Conservation (phyloP, 1,140 invertebrate genomes). For the Globodera rostochiensis region DNA sequence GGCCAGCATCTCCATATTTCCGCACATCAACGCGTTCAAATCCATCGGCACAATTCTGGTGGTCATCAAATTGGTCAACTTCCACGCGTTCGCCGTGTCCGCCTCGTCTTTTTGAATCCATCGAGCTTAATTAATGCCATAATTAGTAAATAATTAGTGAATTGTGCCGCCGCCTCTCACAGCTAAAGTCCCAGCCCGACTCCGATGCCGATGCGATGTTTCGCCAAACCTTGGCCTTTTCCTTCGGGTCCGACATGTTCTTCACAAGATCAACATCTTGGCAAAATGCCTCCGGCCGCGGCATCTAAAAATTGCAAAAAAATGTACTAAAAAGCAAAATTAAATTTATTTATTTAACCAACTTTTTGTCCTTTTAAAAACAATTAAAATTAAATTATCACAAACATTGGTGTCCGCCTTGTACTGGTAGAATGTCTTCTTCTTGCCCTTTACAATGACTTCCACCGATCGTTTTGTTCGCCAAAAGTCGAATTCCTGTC, state of each 20-base stretch:
- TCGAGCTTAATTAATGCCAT: no score
- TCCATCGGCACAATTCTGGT: no score
- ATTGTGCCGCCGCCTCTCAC: constrained; percentile 33
- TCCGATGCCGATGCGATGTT: constrained; percentile 66
- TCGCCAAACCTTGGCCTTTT: constrained; percentile 29
- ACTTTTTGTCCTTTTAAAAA: no score
- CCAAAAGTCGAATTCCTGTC: constrained; percentile 68
- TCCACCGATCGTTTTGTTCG: constrained; percentile 67
- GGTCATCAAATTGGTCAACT: no score
- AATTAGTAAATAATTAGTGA: no score
- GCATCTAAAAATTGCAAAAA: constrained; percentile 66
- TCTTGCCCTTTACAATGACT: constrained; percentile 1
- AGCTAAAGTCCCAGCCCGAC: constrained; percentile 67
- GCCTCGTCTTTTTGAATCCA: no score
- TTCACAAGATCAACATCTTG: constrained; percentile 43
- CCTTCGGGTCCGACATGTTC: constrained; percentile 29
- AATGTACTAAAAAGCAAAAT: no score
- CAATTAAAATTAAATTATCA: no score
- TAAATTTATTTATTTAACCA: no score
- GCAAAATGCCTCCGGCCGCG: constrained; percentile 66
- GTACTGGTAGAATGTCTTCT: constrained; percentile 45
- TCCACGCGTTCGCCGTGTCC: no score
- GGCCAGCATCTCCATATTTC: no score
- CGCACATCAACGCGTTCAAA: no score
- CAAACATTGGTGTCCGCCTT: constrained; percentile 67